Evolutionary conservation across 2,113 vertebrate genomes (phyloP).

Genomic region (Hipposideros armiger): DNA sequence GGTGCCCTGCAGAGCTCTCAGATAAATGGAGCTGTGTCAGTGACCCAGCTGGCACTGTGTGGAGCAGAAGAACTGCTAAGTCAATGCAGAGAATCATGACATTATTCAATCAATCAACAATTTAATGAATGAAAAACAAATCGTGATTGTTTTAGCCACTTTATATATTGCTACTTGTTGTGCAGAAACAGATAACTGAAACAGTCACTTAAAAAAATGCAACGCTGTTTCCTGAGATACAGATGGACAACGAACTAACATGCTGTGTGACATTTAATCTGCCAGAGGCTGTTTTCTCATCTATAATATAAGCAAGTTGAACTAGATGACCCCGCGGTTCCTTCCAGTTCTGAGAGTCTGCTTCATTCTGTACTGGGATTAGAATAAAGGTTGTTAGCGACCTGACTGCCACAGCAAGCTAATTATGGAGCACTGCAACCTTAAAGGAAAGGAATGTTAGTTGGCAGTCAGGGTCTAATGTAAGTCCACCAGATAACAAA

Average conservation of each 20-base stretch:
- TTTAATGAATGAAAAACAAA: not conserved
- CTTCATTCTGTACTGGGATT: not conserved
- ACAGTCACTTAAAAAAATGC: not conserved
- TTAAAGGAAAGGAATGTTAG: not conserved
- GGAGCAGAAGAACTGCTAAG: not conserved
- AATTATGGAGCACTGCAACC: not conserved
- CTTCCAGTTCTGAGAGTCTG: not conserved
- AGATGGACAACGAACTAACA: not conserved
- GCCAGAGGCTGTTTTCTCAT: not conserved
- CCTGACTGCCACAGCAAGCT: not conserved
- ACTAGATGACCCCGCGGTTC: not conserved
- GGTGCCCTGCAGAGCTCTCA: not conserved
- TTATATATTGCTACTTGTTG: not conserved
- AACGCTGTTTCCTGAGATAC: not conserved
- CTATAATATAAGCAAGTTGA: not conserved
- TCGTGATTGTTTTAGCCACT: not conserved
- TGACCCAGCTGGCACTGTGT: rapidly evolving
- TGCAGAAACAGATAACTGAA: not conserved
- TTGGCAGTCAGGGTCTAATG: not conserved
- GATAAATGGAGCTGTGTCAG: too few relatives aligned
- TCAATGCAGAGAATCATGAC: not conserved
- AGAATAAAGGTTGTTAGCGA: not conserved
- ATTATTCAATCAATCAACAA: not conserved
- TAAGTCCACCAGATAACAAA: constrained; percentile 36
- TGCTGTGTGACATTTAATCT: not conserved